Evolutionary conservation across 2,888 invertebrate species (phyloP).

Genomic region (Amiota minor): DNA sequence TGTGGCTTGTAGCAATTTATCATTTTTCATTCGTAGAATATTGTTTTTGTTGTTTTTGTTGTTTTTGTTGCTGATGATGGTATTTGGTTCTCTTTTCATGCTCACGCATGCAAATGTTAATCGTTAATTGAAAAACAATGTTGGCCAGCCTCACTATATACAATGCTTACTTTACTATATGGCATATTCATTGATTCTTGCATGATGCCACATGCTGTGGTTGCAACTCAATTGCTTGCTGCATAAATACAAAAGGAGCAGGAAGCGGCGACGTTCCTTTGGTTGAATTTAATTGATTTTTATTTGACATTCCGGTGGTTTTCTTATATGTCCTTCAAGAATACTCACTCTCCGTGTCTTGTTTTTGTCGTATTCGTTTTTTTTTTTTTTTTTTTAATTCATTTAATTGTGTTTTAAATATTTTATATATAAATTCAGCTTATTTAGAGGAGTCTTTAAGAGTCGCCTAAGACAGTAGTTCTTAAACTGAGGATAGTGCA

Average conservation of each 20-base stretch:
- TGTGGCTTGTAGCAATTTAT: conserved; percentile 33
- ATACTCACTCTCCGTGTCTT: no score
- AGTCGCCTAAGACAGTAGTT: no score
- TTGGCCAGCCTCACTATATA: conserved; percentile 37
- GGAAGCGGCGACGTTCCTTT: not conserved
- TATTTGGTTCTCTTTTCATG: conserved; percentile 3
- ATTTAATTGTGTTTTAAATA: no score
- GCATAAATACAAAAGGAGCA: no score
- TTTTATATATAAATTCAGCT: no score
- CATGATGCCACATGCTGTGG: not conserved
- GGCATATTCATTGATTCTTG: no score
- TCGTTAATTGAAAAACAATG: conserved; percentile 70
- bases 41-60: not conserved
- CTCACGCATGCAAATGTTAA: conserved; percentile 39
- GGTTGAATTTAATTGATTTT: conserved; percentile 1
- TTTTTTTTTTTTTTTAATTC: no score
- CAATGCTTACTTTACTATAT: no score
- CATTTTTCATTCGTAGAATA: not conserved
- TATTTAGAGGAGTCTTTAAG: no score
- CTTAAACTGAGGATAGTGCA: no score
- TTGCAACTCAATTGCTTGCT: not conserved
- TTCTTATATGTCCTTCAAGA: no score
- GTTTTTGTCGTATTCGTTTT: no score
- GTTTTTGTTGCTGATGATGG: not conserved
- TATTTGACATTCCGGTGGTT: not conserved